A percentile compares a stretch with the other conserved stretches of the same genome.
Conservation (phyloP, 2,888 invertebrate genomes). For the Temnothorax rugatulus region DNA sequence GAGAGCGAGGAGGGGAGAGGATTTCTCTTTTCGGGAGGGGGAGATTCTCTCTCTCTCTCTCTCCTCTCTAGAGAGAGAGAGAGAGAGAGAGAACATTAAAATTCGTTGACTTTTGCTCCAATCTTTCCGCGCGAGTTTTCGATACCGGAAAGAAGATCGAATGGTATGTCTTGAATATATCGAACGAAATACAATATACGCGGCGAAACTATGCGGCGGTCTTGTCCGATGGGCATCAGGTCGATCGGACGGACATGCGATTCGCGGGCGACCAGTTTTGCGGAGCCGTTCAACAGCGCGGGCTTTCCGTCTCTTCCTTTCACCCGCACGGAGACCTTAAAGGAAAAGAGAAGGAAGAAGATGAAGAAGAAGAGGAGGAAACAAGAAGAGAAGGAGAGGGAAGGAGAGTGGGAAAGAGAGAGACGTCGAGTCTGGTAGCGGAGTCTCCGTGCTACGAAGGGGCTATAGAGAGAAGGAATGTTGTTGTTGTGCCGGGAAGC, state of each 20-base stretch:
- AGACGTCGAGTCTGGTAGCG: constrained; percentile 76
- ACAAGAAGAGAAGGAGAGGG: constrained; percentile 46
- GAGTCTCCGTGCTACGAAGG: constrained; percentile 79
- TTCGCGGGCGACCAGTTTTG: constrained; percentile 75
- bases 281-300: constrained; percentile 54
- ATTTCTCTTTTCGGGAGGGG: too few relatives aligned
- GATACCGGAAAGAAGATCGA: constrained; percentile 16
- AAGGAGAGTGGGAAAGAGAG: constrained; percentile 52
- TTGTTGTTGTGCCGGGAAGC: constrained; percentile 84
- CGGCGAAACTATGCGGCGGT: constrained; percentile 24
- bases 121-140: not conserved
- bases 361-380: constrained; percentile 54
- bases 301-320: constrained; percentile 49
- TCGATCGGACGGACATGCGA: constrained; percentile 73
- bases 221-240: constrained; percentile 68
- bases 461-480: constrained; percentile 83
- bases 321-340: constrained; percentile 36
- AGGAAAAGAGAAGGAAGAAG: constrained; percentile 40
- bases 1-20: too few relatives aligned
- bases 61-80: too few relatives aligned
- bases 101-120: not conserved
- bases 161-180: constrained; percentile 21
- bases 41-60: too few relatives aligned
- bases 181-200: constrained; percentile 36
- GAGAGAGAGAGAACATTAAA: not conserved